Percentiles rank a stretch among this genome's conserved stretches.
Conservation (phyloP, 2,113 vertebrate genomes). For the Xiphorhynchus elegans region DNA sequence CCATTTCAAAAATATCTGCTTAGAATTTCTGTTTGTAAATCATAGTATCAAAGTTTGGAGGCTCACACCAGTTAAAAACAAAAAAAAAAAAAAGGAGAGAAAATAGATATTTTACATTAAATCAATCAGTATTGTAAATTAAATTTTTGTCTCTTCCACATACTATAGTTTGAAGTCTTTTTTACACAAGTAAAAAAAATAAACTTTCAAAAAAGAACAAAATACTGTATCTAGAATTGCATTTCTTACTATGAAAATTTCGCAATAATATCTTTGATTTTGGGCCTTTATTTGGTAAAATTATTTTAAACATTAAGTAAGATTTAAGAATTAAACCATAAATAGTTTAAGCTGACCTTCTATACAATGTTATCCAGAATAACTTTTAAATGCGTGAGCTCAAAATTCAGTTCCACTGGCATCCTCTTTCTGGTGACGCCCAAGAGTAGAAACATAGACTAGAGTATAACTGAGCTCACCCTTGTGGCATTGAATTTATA, state of each 20-base stretch:
- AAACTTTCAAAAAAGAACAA: background rate
- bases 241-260: background rate
- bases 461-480: background rate
- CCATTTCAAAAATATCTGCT: background rate
- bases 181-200: background rate
- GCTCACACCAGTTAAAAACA: background rate
- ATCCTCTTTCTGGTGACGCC: background rate
- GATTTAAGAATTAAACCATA: background rate
- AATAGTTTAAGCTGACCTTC: background rate
- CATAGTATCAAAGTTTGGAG: background rate
- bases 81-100: fast-evolving
- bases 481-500: background rate
- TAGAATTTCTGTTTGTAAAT: background rate
- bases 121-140: background rate
- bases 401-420: background rate
- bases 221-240: background rate
- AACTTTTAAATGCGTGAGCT: background rate
- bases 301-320: background rate
- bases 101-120: background rate
- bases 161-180: background rate
- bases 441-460: background rate
- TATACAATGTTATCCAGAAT: background rate
- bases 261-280: background rate
- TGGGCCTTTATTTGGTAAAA: background rate
- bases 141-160: background rate